Evolutionary conservation across 23 tunicate species (phyloP), one percentile per base, ranked within the genome.

Genomic region (Ciona savignyi): DNA sequence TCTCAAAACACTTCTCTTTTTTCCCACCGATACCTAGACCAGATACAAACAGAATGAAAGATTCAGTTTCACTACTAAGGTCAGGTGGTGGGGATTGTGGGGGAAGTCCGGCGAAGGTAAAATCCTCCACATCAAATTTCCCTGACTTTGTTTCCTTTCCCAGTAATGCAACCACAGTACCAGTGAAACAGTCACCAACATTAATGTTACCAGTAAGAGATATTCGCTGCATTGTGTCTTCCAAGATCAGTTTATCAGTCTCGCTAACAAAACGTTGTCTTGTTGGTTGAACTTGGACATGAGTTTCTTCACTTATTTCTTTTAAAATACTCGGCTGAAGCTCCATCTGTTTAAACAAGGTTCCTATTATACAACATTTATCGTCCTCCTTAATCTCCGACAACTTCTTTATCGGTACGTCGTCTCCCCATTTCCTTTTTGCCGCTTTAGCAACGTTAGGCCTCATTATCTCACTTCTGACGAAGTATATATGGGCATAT

Each of bases 281-380:
- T 29, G 32, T 6, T 25, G 86, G 80, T 27, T 91, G 86, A 65
- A 76, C 67, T 32, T 80, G 84, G 3, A 91, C 28, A 76, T 85
- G 71, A 63, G 61, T 74, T 71, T 91, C 97, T 27, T 85, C 97
- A 85, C 86, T 91, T 24, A 91, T 73, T 89, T 91, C 97, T 76
- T 91, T 91, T 32, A 91, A 72, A 60, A 91, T 91, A 49, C 86
- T 84, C 71, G 97, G 97, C 61, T 91, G 97, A 30, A 91, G 65
- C 62, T 71, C 83, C 91, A 85, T 85, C 15, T 72, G 63, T 66
- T 91, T 91, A 64, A 91, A 91, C 11, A 85, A n/a, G 28, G 86
- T 91, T 22, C 97, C 97, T 20, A 80, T 71, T 0, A 91, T 76
- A 35, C 97, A 91, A 31, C 90, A 91, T 80, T 80, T 85, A 32